phyloP scores from a whole-genome alignment of 2,113 vertebrate species.

The Sorex fumeus region DNA sequence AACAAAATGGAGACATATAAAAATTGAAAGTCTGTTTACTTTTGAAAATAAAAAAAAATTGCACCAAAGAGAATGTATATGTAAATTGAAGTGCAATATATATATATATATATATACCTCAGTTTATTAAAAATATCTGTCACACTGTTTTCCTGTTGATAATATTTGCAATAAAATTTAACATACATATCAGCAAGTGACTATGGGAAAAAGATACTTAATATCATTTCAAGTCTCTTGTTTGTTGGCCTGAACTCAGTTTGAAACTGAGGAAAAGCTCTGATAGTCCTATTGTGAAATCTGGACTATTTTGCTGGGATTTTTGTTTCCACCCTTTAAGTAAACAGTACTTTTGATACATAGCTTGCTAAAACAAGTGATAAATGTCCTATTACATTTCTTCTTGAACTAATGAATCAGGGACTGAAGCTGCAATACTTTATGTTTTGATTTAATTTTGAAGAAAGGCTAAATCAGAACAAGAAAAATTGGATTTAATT shows the following conservation, averaged over 20 bases:
- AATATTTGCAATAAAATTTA: neutral
- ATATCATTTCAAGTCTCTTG: neutral
- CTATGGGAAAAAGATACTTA: neutral
- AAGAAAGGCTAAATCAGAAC: slow-evolving; percentile 69
- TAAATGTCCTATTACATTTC: slow-evolving; percentile 46
- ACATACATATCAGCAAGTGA: neutral
- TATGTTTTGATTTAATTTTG: slow-evolving; percentile 76
- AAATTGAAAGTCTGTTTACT: neutral
- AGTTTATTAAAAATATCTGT: too few relatives aligned
- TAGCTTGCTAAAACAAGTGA: slow-evolving; percentile 57
- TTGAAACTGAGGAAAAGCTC: neutral
- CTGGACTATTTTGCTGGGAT: slow-evolving; percentile 13
- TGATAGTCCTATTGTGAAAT: neutral
- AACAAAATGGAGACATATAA: too few relatives aligned
- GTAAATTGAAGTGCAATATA: too few relatives aligned
- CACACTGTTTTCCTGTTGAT: neutral
- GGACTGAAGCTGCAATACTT: slow-evolving; percentile 42
- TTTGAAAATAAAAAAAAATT: neutral
- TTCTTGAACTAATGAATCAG: slow-evolving; percentile 69
- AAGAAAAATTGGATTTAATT: slow-evolving; percentile 76
- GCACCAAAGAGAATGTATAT: neutral
- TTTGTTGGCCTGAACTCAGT: neutral
- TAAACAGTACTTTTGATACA: slow-evolving; percentile 3
- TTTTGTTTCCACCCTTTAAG: slow-evolving; percentile 28
- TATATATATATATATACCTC: too few relatives aligned